Evolutionary conservation across 2,113 vertebrate species (phyloP).

Genomic region (Aspidoscelis tigris): DNA sequence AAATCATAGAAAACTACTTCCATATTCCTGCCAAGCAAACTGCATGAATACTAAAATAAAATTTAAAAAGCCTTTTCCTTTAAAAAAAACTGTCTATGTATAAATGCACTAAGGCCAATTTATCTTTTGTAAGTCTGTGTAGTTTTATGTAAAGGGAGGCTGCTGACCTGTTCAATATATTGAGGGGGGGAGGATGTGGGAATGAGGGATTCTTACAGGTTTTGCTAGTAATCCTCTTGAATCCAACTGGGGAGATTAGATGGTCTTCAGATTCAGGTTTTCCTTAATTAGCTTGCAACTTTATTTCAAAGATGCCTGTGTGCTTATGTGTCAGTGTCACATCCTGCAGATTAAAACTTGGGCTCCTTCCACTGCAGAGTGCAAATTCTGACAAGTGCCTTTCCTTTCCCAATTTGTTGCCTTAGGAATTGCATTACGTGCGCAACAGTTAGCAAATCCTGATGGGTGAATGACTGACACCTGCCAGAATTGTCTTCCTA

Average conservation of each 20-base stretch:
- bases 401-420: constrained; percentile 47
- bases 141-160: no score
- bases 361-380: background rate
- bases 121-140: no score
- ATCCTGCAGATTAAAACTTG: background rate
- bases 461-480: constrained; percentile 54
- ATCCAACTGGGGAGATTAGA: constrained; percentile 5
- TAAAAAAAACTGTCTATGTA: no score
- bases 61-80: background rate
- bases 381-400: constrained; percentile 31
- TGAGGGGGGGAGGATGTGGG: background rate
- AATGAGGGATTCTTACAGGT: background rate
- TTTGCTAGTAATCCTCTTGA: constrained; percentile 16
- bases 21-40: no score
- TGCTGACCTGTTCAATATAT: background rate
- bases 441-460: constrained; percentile 29
- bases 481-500: constrained; percentile 52
- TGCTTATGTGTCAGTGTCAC: rapidly evolving
- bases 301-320: background rate
- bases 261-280: constrained; percentile 1
- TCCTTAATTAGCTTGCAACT: constrained; percentile 12
- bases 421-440: constrained; percentile 10
- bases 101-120: no score
- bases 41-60: background rate
- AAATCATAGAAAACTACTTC: no score